A percentile compares a stretch with the other conserved stretches of the same genome.
These are phyloP conservation scores for Botia kubotai DNA, from an alignment of 2,797 vertebrate genomes.

Conservation along the genomic window DNA sequence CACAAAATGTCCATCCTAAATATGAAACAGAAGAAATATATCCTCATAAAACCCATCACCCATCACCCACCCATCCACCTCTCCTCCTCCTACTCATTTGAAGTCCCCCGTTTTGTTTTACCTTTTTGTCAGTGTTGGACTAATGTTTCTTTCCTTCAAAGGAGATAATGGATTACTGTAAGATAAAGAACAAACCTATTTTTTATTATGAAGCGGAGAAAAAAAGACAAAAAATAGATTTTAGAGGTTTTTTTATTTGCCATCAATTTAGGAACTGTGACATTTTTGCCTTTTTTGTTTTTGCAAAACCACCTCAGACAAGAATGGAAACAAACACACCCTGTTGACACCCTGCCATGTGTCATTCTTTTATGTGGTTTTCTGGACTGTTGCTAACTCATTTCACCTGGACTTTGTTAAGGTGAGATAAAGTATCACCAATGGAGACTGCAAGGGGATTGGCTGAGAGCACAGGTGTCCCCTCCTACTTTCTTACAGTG, in stretches of 20 bases:
- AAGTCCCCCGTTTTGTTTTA: constrained; percentile 64
- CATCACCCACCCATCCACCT: constrained; percentile 36
- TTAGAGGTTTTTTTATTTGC: constrained; percentile 81
- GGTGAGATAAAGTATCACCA: constrained; percentile 34
- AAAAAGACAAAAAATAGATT: constrained; percentile 79
- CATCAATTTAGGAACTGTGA: constrained; percentile 77
- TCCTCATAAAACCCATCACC: constrained; percentile 31
- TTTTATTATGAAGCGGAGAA: constrained; percentile 93
- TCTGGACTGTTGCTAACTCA: constrained; percentile 35
- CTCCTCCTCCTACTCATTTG: constrained; percentile 56
- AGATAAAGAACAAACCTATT: constrained; percentile 99
- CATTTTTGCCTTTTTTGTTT: constrained; percentile 69
- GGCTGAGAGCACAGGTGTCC: constrained; percentile 7
- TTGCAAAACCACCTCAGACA: constrained; percentile 68
- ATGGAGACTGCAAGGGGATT: constrained; percentile 40
- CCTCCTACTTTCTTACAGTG: constrained; percentile 16
- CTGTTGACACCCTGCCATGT: constrained; percentile 63
- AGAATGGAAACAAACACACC: constrained; percentile 65
- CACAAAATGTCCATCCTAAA: constrained; percentile 87
- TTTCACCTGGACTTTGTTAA: constrained; percentile 39
- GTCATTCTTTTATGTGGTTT: constrained; percentile 36
- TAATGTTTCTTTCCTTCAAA: constrained; percentile 90
- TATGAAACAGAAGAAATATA: constrained; percentile 60
- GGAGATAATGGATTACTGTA: constrained; percentile 99
- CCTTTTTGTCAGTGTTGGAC: constrained; percentile 86